A percentile compares a stretch with the other conserved stretches of the same genome.
Evolutionary conservation across 2,888 invertebrate species (phyloP).

Genomic region (Drosophila pseudotakahashii): DNA sequence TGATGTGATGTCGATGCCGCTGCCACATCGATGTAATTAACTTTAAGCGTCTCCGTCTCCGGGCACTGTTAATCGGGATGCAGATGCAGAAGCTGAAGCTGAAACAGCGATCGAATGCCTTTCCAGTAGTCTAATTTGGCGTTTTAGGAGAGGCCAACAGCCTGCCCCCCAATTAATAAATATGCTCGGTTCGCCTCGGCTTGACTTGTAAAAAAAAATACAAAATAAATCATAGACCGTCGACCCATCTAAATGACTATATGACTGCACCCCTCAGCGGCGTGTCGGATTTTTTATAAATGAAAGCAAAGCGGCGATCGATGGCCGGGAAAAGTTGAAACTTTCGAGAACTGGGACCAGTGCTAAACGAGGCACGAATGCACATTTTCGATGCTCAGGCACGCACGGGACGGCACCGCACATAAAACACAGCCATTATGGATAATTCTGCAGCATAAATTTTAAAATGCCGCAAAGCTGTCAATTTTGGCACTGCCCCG

Average conservation of each 20-base stretch:
- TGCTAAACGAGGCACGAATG: constrained; percentile 19
- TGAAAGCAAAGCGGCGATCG: constrained; percentile 34
- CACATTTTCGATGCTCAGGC: constrained; percentile 46
- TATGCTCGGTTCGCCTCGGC: constrained; percentile 32
- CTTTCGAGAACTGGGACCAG: constrained; percentile 5
- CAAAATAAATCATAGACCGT: constrained; percentile 49
- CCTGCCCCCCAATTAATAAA: constrained; percentile 55
- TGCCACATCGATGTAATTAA: constrained; percentile 50
- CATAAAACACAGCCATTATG: constrained; percentile 49
- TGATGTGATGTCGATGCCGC: constrained; percentile 5
- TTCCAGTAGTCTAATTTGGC: constrained; percentile 55
- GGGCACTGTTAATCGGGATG: constrained; percentile 45
- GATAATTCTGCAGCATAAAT: constrained; percentile 63
- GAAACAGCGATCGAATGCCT: constrained; percentile 36
- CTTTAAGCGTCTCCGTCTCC: constrained; percentile 41
- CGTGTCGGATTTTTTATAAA: constrained; percentile 64
- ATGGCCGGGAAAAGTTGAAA: constrained; percentile 23
- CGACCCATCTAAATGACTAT: constrained; percentile 25
- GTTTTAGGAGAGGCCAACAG: constrained; percentile 47
- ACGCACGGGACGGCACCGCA: constrained; percentile 53
- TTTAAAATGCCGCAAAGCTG: constrained; percentile 74
- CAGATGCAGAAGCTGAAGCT: too few species aligned
- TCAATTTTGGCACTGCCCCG: constrained; percentile 71
- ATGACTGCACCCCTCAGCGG: constrained; percentile 49
- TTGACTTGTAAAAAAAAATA: constrained; percentile 21